Evolutionary conservation across 2,888 invertebrate genomes (phyloP), one percentile per base, ranked within the genome.

Genomic region (Cryptosula pallasiana): DNA sequence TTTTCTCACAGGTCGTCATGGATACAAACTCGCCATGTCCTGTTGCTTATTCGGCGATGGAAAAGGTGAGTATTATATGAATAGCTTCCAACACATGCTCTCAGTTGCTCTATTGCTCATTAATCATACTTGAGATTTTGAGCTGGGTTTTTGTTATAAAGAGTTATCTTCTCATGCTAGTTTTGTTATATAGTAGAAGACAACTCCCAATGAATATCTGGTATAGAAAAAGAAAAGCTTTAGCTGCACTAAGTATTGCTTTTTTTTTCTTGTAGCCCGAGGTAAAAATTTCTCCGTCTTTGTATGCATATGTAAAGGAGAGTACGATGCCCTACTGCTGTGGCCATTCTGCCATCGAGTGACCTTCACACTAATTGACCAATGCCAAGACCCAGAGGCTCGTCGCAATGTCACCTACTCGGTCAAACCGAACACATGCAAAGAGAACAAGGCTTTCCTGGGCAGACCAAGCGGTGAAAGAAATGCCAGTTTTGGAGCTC

Each of bases 401-500:
- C 76, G 84, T 0, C 75, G 81, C 35, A 81, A 85, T 76, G 76
- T 85, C 73, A 76, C 79, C 9, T 84, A 82, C 75, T 74, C 76
- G 63, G 76, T 82, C 32, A 78, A 80, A 73, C 80, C 81, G 20
- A 80, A 81, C 71, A 76, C 76, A 9, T 77, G 78, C 71, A 79
- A 79, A 69, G 77, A 76, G 71, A 82, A 81, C 74, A 74, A 75
- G 55, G 76, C 80, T 20, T 86, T 84, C 75, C 78, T 85, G 32
- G 81, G 80, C 0, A 77, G 83, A n/a, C 85, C 85, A 2, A 76
- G 76, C 1, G 78, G 79, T 29, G 83, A 84, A 27, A 75, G 84
- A 9, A 85, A 86, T 74, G 82, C 83, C 0, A 78, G 82, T 1
- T 85, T 85, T 74, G 85, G 85, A 0, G 82, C 84, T 0, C 82